phyloP scores from a whole-genome alignment of 2,888 invertebrate genomes.

The Eristalinus sepulchralis region DNA sequence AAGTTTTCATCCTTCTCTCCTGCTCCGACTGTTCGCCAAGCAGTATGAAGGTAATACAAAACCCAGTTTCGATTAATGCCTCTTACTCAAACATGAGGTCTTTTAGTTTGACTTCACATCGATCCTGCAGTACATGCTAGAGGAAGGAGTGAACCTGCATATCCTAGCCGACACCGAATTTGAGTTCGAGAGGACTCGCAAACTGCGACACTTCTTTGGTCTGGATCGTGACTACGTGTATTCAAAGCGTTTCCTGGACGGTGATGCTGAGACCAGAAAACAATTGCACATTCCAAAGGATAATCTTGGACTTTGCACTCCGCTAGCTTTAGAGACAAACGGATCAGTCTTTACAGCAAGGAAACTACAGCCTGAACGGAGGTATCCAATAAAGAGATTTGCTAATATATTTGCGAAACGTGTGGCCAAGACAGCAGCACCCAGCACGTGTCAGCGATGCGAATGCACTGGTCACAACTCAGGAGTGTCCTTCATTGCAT shows the following conservation, averaged over 20 bases:
- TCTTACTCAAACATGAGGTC: neutral
- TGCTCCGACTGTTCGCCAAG: conserved; percentile 88
- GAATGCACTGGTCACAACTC: conserved; percentile 86
- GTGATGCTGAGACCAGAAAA: conserved; percentile 87
- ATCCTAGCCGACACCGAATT: conserved; percentile 92
- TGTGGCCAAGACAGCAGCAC: conserved; percentile 84
- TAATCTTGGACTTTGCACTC: conserved; percentile 89
- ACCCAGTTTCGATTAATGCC: neutral
- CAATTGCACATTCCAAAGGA: conserved; percentile 89
- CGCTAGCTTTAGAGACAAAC: conserved; percentile 92
- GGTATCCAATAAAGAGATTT: conserved; percentile 84
- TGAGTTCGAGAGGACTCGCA: conserved; percentile 86
- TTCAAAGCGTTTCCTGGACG: conserved; percentile 89
- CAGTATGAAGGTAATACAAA: conserved; percentile 84
- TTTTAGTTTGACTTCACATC: conserved; percentile 90
- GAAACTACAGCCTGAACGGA: conserved; percentile 83
- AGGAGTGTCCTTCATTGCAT: conserved; percentile 86
- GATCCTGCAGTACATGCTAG: conserved; percentile 89
- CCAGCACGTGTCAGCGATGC: conserved; percentile 85
- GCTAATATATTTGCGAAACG: conserved; percentile 86
- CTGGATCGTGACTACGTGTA: conserved; percentile 89
- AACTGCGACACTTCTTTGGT: conserved; percentile 89
- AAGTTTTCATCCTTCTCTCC: conserved; percentile 90
- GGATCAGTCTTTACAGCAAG: conserved; percentile 86
- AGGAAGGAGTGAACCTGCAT: conserved; percentile 90